Conservation (phyloP, 2,888 invertebrate genomes). For the Pedicia rivosa region DNA sequence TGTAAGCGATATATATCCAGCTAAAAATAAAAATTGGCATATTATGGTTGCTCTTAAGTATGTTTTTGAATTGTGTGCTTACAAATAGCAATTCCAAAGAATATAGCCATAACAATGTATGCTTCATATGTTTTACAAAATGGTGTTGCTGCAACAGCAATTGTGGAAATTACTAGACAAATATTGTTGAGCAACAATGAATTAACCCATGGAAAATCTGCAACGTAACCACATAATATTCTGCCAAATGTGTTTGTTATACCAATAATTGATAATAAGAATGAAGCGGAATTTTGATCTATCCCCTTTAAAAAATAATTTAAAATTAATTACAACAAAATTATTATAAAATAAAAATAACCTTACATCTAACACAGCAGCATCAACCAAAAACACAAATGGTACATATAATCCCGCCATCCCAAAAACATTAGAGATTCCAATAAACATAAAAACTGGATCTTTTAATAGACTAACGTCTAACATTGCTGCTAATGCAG, state of each 20-base stretch:
- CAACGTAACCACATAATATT: slow-evolving; percentile 76
- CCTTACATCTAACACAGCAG: slow-evolving; percentile 53
- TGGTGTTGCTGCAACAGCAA: slow-evolving; percentile 69
- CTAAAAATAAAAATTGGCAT: slow-evolving; percentile 33
- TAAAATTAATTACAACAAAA: slow-evolving; percentile 7
- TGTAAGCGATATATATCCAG: slow-evolving; percentile 93
- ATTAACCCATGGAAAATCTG: slow-evolving; percentile 83
- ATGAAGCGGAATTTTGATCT: slow-evolving; percentile 51
- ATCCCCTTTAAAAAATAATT: slow-evolving; percentile 42
- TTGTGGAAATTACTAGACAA: slow-evolving; percentile 77
- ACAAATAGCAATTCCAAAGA: slow-evolving; percentile 87
- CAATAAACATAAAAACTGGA: slow-evolving; percentile 81
- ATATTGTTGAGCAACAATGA: slow-evolving; percentile 85
- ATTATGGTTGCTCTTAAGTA: too few species aligned
- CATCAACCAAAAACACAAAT: slow-evolving; percentile 84
- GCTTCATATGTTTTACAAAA: slow-evolving; percentile 62
- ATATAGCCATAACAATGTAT: slow-evolving; percentile 65
- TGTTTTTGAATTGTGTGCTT: too few species aligned
- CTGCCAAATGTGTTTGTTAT: slow-evolving; percentile 92
- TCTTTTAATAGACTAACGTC: slow-evolving; percentile 77
- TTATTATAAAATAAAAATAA: neutral
- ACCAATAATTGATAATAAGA: slow-evolving; percentile 67
- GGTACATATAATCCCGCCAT: slow-evolving; percentile 97
- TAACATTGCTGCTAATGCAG: slow-evolving; percentile 76
- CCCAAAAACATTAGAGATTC: slow-evolving; percentile 87